These are phyloP conservation scores for Synaphobranchus kaupii DNA, from an alignment of 2,797 vertebrate genomes.

Conservation along the genomic window DNA sequence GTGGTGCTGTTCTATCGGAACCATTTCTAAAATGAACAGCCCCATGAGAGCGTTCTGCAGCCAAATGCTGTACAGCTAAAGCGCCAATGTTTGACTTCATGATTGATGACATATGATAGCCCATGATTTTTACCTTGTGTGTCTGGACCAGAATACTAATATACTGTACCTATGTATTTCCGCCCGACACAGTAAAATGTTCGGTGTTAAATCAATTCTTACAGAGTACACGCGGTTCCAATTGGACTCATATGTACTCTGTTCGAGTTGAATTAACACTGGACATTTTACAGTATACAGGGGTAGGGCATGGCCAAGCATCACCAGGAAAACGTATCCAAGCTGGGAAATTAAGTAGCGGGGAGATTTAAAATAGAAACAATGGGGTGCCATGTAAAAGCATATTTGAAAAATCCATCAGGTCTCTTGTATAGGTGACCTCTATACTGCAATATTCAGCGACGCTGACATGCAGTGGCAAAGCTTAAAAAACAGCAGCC, in stretches of 20 bases:
- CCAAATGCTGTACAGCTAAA: too few species aligned
- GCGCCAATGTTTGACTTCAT: background rate
- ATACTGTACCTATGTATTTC: background rate
- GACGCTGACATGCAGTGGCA: background rate
- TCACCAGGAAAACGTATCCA: background rate
- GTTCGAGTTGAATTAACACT: too few species aligned
- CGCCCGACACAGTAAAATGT: too few species aligned
- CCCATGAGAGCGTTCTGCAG: background rate
- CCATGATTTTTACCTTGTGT: background rate
- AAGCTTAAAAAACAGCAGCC: background rate
- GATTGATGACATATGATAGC: background rate
- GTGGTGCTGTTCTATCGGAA: background rate
- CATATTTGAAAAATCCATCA: background rate
- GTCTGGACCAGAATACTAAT: background rate
- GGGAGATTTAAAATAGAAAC: background rate
- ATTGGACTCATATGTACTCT: too few species aligned
- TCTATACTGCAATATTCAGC: background rate
- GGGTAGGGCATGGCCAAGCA: background rate
- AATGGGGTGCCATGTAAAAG: too few species aligned
- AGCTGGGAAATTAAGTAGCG: background rate
- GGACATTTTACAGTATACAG: background rate
- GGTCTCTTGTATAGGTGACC: too few species aligned
- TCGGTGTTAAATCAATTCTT: too few species aligned
- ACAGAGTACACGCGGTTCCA: too few species aligned
- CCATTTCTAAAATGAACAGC: conserved; percentile 18